phyloP scores from a whole-genome alignment of 1,140 invertebrate genomes.

The Hylyphantes graminicola region DNA sequence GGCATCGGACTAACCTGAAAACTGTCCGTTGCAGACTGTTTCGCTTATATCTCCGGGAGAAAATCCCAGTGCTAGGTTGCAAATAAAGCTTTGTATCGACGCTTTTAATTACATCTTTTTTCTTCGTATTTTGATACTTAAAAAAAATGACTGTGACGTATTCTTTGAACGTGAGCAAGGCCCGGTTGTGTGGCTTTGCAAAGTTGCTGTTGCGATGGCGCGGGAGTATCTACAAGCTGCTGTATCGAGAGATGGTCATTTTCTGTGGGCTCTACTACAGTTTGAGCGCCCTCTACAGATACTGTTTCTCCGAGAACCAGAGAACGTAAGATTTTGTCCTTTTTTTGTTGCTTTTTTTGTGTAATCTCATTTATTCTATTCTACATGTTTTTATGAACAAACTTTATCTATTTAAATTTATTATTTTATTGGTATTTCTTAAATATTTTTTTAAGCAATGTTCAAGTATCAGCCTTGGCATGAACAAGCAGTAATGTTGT shows the following conservation, averaged over 20 bases:
- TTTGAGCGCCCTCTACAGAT: slow-evolving; percentile 64
- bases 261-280: slow-evolving; percentile 64
- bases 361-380: no score
- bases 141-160: slow-evolving; percentile 66
- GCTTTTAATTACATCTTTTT: neutral
- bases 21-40: slow-evolving; percentile 36
- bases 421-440: no score
- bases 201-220: slow-evolving; percentile 65
- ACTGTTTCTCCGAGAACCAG: slow-evolving; percentile 62
- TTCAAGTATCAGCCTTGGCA: no score
- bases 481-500: no score
- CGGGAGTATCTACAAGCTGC: slow-evolving; percentile 65
- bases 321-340: slow-evolving; percentile 62
- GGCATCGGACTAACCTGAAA: neutral
- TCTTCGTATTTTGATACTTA: slow-evolving; percentile 29
- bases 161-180: slow-evolving; percentile 65
- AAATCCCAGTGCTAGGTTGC: slow-evolving; percentile 57
- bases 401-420: no score
- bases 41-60: slow-evolving; percentile 15
- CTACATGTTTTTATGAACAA: no score
- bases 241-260: slow-evolving; percentile 65
- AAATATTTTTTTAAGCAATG: no score
- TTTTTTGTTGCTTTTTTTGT: neutral
- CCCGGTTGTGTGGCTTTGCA: slow-evolving; percentile 65
- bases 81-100: neutral